Evolutionary conservation across 2,888 invertebrate species (phyloP).

Genomic region (Sinotaia quadrata): DNA sequence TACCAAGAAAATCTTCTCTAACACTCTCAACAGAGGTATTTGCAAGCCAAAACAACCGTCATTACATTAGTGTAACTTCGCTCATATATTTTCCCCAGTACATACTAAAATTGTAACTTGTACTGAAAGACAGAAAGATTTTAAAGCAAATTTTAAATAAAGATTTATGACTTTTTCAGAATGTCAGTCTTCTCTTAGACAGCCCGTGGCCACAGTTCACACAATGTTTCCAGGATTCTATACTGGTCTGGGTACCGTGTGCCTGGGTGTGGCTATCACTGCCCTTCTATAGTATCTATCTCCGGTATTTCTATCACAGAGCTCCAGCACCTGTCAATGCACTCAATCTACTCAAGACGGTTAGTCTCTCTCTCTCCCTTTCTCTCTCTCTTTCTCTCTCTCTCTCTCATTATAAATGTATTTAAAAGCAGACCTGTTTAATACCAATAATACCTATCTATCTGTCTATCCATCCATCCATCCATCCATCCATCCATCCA

Average conservation of each 20-base stretch:
- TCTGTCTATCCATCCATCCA: too few relatives aligned
- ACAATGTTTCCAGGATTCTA: constrained; percentile 91
- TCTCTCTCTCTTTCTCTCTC: neutral
- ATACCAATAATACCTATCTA: too few relatives aligned
- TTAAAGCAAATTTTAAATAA: too few relatives aligned
- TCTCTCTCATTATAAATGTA: neutral
- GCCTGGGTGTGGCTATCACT: constrained; percentile 85
- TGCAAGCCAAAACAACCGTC: too few relatives aligned
- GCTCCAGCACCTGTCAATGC: constrained; percentile 33
- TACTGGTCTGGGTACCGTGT: constrained; percentile 91
- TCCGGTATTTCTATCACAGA: constrained; percentile 20
- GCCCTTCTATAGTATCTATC: constrained; percentile 74
- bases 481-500: too few relatives aligned
- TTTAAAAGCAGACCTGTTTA: too few relatives aligned
- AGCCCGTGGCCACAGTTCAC: constrained; percentile 81
- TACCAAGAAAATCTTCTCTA: too few relatives aligned
- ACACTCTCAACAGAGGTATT: too few relatives aligned
- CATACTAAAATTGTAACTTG: too few relatives aligned
- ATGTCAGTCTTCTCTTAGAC: constrained; percentile 50
- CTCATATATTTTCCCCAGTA: too few relatives aligned
- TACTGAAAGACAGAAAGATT: too few relatives aligned
- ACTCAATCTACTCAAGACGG: constrained; percentile 39
- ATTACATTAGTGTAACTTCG: too few relatives aligned
- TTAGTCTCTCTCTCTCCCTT: constrained; percentile 24
- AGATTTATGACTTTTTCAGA: constrained; percentile 45